Base-by-base conservation (phyloP, 2,797 vertebrate genomes). In the Chaetodon trifasciatus region DNA sequence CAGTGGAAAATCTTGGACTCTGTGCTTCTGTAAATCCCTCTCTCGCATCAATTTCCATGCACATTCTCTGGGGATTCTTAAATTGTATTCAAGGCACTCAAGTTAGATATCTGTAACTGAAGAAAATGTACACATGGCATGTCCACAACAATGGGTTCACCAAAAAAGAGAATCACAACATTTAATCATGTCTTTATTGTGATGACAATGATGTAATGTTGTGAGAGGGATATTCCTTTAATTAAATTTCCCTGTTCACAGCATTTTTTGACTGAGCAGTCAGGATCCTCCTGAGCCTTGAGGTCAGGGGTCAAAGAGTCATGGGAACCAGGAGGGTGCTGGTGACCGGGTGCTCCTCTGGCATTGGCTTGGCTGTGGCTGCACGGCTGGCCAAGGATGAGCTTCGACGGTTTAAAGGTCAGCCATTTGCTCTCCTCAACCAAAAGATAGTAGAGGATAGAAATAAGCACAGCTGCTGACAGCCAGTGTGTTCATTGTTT, bases 341-440 rank as follows among this genome's bases (percentile, higher is more conserved):
- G 72, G 90, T 95, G 82, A 94, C 92, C 0, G 94, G 96, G 46
- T 96, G 94, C 82, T 95, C 95, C 70, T 95, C 86, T 0, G 94
- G 94, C 68, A 96, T 95, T 6, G 92, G 95, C 15, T 81, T 95
- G 70, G 95, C 94, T 2, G 53, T 95, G 79, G 95, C 95, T n/a
- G 87, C 92, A 21, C 91, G 91, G 47, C 89, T 96, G 71, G 94
- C 95, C 2, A 89, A 79, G 65, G 94, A 96, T 89, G 91, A 93
- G 70, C 88, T 95, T 40, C 91, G 71, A 28, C 90, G 94, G 53
- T 96, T 96, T 90, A 89, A 92, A 94, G 96, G 95, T 95, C 55
- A 89, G 88, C 12, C 17, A 2, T 46, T 70, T n/a, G 39, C 19
- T 83, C 32, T 58, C 8, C 61, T 70, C 49, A 12, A 9, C n/a